Conservation (phyloP, 2,797 vertebrate species). For the Molothrus aeneus region DNA sequence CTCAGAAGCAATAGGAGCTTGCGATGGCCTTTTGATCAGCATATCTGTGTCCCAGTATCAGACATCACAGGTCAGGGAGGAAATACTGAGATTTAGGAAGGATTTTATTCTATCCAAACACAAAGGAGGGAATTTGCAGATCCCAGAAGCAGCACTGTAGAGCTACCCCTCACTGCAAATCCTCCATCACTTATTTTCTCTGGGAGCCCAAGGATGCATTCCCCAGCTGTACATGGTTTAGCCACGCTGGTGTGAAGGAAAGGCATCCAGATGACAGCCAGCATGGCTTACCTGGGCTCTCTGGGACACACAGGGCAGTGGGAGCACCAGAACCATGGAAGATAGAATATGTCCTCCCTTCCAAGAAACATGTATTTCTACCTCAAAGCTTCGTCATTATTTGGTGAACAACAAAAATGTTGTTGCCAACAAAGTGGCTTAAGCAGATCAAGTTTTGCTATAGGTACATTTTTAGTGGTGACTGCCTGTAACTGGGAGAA, state of each 20-base stretch:
- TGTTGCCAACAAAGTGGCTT: not conserved
- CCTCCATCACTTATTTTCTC: not conserved
- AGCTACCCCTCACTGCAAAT: not conserved
- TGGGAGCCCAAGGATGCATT: fast-evolving
- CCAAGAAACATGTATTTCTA: fast-evolving
- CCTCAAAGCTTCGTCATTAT: not conserved
- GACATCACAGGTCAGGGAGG: not conserved
- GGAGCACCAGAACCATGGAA: not conserved
- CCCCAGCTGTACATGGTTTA: not conserved
- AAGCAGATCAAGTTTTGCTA: not conserved
- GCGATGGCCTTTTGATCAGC: not conserved
- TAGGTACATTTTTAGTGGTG: not conserved
- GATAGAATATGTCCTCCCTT: not conserved
- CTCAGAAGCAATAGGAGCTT: not conserved
- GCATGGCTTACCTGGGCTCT: not conserved
- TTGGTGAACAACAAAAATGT: not conserved
- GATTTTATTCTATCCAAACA: not conserved
- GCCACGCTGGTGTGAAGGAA: not conserved
- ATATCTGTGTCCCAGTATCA: fast-evolving
- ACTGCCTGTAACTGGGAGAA: not conserved
- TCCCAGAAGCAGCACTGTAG: not conserved
- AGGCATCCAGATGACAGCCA: fast-evolving
- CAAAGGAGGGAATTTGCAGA: not conserved
- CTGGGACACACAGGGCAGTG: not conserved
- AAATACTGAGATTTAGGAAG: not conserved